phyloP scores from a whole-genome alignment of 2,113 vertebrate genomes.

The Aptenodytes forsteri region DNA sequence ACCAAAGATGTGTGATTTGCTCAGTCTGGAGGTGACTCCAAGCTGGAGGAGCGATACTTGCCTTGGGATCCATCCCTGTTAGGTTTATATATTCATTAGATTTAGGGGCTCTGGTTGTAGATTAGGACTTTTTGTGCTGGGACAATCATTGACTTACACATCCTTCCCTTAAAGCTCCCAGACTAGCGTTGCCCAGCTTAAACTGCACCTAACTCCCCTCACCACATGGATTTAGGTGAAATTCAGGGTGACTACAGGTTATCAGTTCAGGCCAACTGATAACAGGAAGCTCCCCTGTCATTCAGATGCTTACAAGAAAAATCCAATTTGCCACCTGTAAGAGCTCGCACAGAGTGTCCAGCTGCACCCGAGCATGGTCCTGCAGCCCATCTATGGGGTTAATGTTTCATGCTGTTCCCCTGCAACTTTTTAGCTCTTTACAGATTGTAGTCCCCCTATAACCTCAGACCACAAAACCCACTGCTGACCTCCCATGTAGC shows the following conservation, averaged over 20 bases:
- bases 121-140: not conserved
- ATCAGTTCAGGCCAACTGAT: not conserved
- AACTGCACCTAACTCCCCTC: not conserved
- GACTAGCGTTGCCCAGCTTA: not conserved
- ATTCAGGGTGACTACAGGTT: not conserved
- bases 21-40: not conserved
- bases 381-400: accelerated
- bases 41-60: not conserved
- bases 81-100: not conserved
- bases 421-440: not conserved
- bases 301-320: not conserved
- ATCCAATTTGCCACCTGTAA: not conserved
- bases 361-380: accelerated
- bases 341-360: not conserved
- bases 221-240: not conserved
- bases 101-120: not conserved
- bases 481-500: not conserved
- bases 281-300: not conserved
- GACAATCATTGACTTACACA: not conserved
- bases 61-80: not conserved
- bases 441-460: not conserved
- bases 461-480: constrained; percentile 40
- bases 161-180: not conserved
- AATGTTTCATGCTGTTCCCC: not conserved
- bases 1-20: not conserved